These are phyloP conservation scores for Trogon melanurus DNA, from an alignment of 2,113 vertebrate genomes.

Conservation along the genomic window DNA sequence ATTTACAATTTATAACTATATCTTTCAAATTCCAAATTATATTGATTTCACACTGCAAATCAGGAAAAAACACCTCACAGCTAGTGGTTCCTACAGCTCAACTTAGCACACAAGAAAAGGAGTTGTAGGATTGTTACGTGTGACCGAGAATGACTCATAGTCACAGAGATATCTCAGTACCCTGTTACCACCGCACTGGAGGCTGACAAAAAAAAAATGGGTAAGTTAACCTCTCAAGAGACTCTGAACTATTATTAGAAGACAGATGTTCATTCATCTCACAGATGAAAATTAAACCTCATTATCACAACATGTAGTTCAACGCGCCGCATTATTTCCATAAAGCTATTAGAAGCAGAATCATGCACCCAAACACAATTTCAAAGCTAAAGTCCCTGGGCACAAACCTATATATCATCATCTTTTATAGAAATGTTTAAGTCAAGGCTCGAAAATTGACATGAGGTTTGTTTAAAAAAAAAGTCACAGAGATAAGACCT, in stretches of 20 bases:
- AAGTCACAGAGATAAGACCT: neutral
- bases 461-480: neutral
- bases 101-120: neutral
- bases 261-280: neutral
- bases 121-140: neutral
- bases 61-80: neutral
- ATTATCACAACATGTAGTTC: neutral
- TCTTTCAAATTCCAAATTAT: neutral
- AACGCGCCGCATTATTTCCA: neutral
- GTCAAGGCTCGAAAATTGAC: neutral
- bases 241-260: neutral
- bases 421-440: neutral
- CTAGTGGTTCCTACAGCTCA: neutral
- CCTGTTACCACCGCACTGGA: neutral
- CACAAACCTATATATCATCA: neutral
- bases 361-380: neutral
- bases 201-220: neutral
- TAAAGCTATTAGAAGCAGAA: neutral
- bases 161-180: neutral
- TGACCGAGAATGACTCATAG: neutral
- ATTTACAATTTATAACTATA: accelerated
- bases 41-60: neutral
- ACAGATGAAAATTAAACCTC: neutral
- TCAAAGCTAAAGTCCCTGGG: neutral
- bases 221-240: neutral